Base-by-base conservation (phyloP, 2,888 invertebrate species). In the Cheilosia pagana region DNA sequence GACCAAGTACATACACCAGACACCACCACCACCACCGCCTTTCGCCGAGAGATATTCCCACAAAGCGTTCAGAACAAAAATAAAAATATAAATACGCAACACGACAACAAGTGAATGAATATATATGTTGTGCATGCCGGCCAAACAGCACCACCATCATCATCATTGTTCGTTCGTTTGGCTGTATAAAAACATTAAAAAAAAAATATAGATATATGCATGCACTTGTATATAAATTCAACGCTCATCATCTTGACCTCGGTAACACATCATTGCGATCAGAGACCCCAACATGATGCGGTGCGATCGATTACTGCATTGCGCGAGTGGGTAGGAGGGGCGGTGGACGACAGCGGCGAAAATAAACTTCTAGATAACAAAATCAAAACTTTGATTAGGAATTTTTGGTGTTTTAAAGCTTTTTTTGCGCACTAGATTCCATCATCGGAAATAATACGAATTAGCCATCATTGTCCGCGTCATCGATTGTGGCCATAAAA, bases 191-290 rank as follows among this genome's bases (percentile, higher is more conserved):
- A 16, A n/a, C n/a, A n/a, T n/a, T n/a, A 14, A 14, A 23, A 21
- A 59, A 31, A n/a, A 14, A 14, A 39, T 1, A 16, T 3, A 55
- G 3, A 31, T 3, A 53, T 7, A 28, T 19, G 7, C 1, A n/a
- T 10, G 3, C 25, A 31, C 50, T 39, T n/a, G 35, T 23, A 39
- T 16, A 16, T 14, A 16, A 43, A n/a, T 16, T 43, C 35, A 50
- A 65, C 68, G 57, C 31, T 45, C 60, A 60, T 60, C 52, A 52
- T 52, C 72, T 50, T 52, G 62, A 72, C 72, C 72, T 72, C 72
- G 72, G 43, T 52, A 39, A 62, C 31, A 39, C 52, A 43, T 62
- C 72, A 14, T 31, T 28, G 43, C 72, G 72, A 62, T 62, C 72
- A 72, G 41, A 72, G 62, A 72, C 72, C 72, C 43, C 62, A 41